Percentiles rank a stretch among this genome's conserved stretches.
Conservation (phyloP, 2,888 invertebrate species). For the Scrobipalpa atriplicella region DNA sequence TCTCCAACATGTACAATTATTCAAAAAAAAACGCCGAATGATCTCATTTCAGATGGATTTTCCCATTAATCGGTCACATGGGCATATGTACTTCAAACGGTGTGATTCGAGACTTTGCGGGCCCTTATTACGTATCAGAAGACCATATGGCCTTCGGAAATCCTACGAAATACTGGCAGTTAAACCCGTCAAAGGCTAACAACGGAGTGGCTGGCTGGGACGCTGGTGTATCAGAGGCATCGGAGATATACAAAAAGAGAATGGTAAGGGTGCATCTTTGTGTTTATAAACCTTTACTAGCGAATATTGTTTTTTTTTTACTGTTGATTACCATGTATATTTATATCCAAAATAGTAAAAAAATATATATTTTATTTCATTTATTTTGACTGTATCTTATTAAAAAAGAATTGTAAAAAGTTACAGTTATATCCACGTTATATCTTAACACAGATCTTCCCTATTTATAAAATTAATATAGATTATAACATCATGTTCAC, state of each 20-base stretch:
- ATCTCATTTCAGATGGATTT: constrained; percentile 89
- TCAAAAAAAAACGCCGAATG: background rate
- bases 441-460: too few species aligned
- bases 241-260: constrained; percentile 95
- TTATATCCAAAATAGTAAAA: background rate
- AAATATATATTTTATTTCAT: background rate
- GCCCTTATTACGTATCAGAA: constrained; percentile 97
- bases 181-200: constrained; percentile 87
- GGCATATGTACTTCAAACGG: constrained; percentile 95
- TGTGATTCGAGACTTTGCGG: constrained; percentile 98
- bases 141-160: constrained; percentile 95
- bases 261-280: constrained; percentile 84
- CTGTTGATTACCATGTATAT: too few species aligned
- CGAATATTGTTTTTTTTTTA: too few species aligned
- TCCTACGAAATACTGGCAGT: constrained; percentile 94
- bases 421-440: too few species aligned
- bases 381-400: too few species aligned
- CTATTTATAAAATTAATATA: too few species aligned
- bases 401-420: too few species aligned
- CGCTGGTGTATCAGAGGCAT: constrained; percentile 93
- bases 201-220: constrained; percentile 94
- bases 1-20: background rate
- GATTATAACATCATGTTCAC: too few species aligned
- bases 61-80: constrained; percentile 99
- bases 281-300: too few species aligned